Base-by-base conservation (phyloP, 2,797 vertebrate genomes). In the Nothura maculosa region DNA sequence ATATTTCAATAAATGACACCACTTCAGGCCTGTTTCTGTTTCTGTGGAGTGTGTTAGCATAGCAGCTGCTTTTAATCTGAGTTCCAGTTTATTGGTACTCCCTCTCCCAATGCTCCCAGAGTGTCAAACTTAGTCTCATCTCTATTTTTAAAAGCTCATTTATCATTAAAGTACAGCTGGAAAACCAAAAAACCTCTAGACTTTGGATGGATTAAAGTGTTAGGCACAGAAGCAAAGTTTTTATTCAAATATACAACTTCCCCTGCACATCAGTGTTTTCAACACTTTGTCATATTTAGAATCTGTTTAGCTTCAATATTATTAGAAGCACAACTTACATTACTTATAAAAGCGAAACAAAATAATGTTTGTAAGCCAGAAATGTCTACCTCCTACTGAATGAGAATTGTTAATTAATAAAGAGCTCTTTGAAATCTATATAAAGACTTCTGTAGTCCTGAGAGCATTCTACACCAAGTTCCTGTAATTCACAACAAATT, bases 221-320 rank as follows among this genome's bases (percentile, higher is more conserved):
- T 83, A 89, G 87, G 76, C 92, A 54, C 14, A 86, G 93, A 89
- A 93, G 25, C 52, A 69, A 90, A 86, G 43, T 63, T 87, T 93
- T 95, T 87, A 91, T 93, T 90, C 90, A 92, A 94, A 96, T 95
- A 96, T 94, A 95, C 80, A 90, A 92, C 73, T 95, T 97, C 87
- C 87, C 72, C 69, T 92, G 76, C 66, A 83, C 60, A 87, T 89
- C 81, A 95, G 87, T 94, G 87, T 96, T 96, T 85, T 94, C 96
- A 96, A 96, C 94, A 96, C 81, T 91, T 96, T 63, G 78, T 94
- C 90, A 68, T 89, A 96, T 95, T 95, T 97, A 92, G 93, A 94
- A 93, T 86, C 93, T 94, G 85, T 94, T 97, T 93, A 93, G 91
- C 86, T 94, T 81, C 81, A 96, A 93, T 91, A 93, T 93, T 92